Evolutionary conservation across 2,797 vertebrate species (phyloP).

Genomic region (Loris lydekkerianus): DNA sequence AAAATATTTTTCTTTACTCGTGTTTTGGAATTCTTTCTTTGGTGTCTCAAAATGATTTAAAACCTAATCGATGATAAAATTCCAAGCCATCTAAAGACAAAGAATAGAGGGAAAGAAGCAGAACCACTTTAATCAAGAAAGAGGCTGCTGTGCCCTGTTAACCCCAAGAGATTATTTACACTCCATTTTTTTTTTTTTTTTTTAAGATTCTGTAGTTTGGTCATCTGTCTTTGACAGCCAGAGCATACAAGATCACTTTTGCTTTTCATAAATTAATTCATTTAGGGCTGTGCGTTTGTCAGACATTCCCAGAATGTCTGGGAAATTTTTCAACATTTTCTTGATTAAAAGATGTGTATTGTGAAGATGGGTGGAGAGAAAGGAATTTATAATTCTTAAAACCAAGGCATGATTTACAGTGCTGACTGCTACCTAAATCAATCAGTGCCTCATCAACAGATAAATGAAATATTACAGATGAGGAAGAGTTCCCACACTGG

Average conservation of each 20-base stretch:
- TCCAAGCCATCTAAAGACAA: constrained; percentile 43
- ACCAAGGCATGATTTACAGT: constrained; percentile 43
- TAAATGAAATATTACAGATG: background rate
- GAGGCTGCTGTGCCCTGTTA: constrained; percentile 40
- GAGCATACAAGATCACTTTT: constrained; percentile 34
- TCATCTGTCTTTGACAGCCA: constrained; percentile 62
- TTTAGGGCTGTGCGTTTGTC: constrained; percentile 56
- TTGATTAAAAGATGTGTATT: constrained; percentile 70
- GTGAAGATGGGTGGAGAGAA: constrained; percentile 45
- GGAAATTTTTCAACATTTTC: constrained; percentile 48
- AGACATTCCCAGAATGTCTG: constrained; percentile 3
- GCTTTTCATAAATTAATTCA: constrained; percentile 75
- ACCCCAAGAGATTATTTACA: constrained; percentile 19
- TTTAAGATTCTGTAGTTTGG: background rate
- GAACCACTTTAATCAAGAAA: constrained; percentile 65
- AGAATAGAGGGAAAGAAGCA: background rate
- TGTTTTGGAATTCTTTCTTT: constrained; percentile 31
- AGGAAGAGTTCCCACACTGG: background rate
- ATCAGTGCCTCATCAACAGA: background rate
- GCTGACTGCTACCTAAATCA: background rate
- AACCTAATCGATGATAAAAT: constrained; percentile 63
- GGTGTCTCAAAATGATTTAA: constrained; percentile 37
- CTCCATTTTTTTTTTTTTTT: background rate
- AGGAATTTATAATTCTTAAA: constrained; percentile 67
- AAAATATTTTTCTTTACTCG: constrained; percentile 64